Evolutionary conservation across 2,113 vertebrate species (phyloP).

Genomic region (Damaliscus lunatus): DNA sequence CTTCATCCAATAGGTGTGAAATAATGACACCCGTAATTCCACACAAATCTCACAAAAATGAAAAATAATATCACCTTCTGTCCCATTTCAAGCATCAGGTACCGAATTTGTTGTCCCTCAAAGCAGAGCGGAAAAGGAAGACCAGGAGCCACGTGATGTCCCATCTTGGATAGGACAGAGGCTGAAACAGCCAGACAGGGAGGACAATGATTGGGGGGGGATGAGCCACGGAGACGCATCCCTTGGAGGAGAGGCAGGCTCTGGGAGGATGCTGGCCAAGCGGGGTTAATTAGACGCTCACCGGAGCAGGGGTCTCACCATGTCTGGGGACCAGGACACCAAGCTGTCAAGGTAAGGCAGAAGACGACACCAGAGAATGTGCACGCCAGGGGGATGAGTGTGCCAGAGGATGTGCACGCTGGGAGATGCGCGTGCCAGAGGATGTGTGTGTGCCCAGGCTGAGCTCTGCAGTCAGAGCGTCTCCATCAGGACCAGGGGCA

Average conservation of each 20-base stretch:
- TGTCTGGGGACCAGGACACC: neutral
- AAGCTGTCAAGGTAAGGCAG: neutral
- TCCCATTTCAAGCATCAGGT: neutral
- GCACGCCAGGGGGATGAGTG: accelerated
- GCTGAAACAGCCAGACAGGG: accelerated
- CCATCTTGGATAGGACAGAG: accelerated
- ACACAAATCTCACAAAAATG: neutral
- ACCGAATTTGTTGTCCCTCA: neutral
- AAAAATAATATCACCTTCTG: neutral
- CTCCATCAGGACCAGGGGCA: accelerated
- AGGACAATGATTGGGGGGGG: accelerated
- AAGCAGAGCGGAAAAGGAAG: neutral
- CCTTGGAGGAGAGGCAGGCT: accelerated
- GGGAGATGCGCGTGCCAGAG: accelerated
- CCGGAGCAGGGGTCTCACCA: neutral
- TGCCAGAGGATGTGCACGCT: accelerated
- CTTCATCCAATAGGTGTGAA: neutral
- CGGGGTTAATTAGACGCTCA: accelerated
- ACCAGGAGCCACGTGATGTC: accelerated
- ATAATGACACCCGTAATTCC: neutral
- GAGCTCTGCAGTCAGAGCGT: accelerated
- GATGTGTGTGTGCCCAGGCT: accelerated
- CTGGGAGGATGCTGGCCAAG: accelerated
- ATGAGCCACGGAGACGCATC: accelerated
- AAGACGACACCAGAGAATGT: accelerated